phyloP scores from a whole-genome alignment of 2,888 invertebrate species.

The Agrotis ipsilon region DNA sequence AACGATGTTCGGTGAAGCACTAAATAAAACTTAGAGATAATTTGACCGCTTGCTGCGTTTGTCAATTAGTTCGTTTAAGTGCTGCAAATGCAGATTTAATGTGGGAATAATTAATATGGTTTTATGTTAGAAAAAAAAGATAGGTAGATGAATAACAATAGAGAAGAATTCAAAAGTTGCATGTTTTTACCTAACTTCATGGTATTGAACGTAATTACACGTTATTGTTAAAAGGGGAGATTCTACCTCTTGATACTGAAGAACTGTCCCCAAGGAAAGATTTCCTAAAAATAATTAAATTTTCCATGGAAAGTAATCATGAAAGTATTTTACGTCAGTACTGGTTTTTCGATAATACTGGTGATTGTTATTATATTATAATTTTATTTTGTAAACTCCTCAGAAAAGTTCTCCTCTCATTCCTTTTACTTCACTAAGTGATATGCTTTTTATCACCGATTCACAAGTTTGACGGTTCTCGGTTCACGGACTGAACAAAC shows the following conservation, averaged over 20 bases:
- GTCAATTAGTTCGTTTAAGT: not conserved
- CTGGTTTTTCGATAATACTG: not conserved
- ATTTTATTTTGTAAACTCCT: too few relatives aligned
- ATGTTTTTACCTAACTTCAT: not conserved
- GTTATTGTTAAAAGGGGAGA: not conserved
- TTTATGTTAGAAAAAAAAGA: not conserved
- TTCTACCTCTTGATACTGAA: constrained; percentile 11
- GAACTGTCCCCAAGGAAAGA: constrained; percentile 2
- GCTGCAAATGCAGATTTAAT: not conserved
- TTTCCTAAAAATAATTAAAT: constrained; percentile 1
- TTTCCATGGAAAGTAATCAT: constrained; percentile 14
- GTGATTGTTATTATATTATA: too few relatives aligned
- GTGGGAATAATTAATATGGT: not conserved
- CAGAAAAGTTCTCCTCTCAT: too few relatives aligned
- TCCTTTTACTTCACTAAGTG: too few relatives aligned
- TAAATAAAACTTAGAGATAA: constrained; percentile 14
- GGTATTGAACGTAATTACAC: not conserved
- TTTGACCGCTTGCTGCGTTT: constrained; percentile 3
- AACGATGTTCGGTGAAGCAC: constrained; percentile 15
- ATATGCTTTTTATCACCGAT: too few relatives aligned
- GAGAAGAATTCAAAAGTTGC: not conserved
- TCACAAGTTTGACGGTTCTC: too few relatives aligned
- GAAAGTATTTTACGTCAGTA: too few relatives aligned
- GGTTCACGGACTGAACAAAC: too few relatives aligned
- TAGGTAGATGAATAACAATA: not conserved